These are phyloP conservation scores for Hippocampus zosterae DNA, from an alignment of 2,113 vertebrate species.

Conservation along the genomic window DNA sequence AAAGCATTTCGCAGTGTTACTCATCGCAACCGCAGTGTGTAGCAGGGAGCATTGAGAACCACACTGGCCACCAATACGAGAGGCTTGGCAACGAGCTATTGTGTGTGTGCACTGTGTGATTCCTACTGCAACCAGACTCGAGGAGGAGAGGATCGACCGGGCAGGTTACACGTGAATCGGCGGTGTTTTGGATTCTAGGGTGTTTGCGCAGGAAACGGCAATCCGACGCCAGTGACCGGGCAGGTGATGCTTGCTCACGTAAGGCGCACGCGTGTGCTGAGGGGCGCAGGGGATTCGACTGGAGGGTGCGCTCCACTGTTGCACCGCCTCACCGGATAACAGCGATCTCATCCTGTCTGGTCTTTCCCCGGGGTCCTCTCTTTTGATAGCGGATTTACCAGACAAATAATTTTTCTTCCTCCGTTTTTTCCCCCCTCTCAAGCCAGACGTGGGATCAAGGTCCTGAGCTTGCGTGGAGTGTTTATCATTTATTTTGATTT, in stretches of 20 bases:
- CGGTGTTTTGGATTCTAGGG: slow-evolving; percentile 59
- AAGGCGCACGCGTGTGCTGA: slow-evolving; percentile 62
- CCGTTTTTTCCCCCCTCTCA: background rate
- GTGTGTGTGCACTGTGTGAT: slow-evolving; percentile 31
- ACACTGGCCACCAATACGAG: slow-evolving; percentile 34
- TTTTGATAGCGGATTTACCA: slow-evolving; percentile 27
- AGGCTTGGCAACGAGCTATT: slow-evolving; percentile 42
- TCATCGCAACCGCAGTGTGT: slow-evolving; percentile 63
- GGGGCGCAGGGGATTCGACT: slow-evolving; percentile 65
- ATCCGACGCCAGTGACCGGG: slow-evolving; percentile 64
- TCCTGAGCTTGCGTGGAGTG: slow-evolving; percentile 54
- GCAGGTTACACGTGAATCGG: slow-evolving; percentile 9
- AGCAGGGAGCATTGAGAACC: slow-evolving; percentile 44
- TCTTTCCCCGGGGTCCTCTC: slow-evolving; percentile 25
- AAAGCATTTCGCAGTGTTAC: slow-evolving; percentile 53
- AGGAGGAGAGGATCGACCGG: background rate
- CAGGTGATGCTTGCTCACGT: slow-evolving; percentile 74
- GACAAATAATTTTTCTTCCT: slow-evolving; percentile 16
- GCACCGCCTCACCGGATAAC: slow-evolving; percentile 72
- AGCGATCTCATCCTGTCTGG: slow-evolving; percentile 50
- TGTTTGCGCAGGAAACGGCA: slow-evolving; percentile 69
- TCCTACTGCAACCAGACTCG: slow-evolving; percentile 4
- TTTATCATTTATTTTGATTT: slow-evolving; percentile 51
- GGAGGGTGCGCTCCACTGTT: slow-evolving; percentile 73
- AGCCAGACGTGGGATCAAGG: slow-evolving; percentile 44